Conservation (phyloP, 2,888 invertebrate species). For the Elegia similella region DNA sequence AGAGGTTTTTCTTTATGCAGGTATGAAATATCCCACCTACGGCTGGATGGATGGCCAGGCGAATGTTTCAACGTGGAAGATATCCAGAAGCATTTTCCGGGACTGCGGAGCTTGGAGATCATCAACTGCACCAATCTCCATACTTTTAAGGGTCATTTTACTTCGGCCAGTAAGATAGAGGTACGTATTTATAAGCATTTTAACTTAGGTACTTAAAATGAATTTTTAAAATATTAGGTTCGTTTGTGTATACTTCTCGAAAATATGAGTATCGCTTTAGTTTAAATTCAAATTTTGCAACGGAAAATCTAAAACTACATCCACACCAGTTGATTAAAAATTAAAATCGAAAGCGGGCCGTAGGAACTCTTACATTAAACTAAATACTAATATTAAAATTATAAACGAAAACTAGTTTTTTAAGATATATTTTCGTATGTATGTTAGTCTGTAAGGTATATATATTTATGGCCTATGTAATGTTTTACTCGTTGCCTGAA, state of each 20-base stretch:
- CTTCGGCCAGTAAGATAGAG: slow-evolving; percentile 55
- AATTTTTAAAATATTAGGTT: background rate
- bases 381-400: too few relatives aligned
- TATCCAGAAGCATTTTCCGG: slow-evolving; percentile 61
- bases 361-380: too few relatives aligned
- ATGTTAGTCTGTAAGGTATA: too few relatives aligned
- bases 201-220: background rate
- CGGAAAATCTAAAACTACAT: too few relatives aligned
- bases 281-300: too few relatives aligned
- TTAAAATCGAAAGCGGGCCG: too few relatives aligned
- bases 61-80: slow-evolving; percentile 56
- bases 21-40: slow-evolving; percentile 49
- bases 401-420: too few relatives aligned
- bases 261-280: too few relatives aligned
- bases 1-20: slow-evolving; percentile 43
- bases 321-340: too few relatives aligned
- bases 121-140: slow-evolving; percentile 55
- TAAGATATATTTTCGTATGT: too few relatives aligned
- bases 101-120: slow-evolving; percentile 49
- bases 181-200: slow-evolving; percentile 33
- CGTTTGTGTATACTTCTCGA: background rate
- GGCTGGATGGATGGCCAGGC: slow-evolving; percentile 61
- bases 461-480: too few relatives aligned
- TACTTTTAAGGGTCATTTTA: slow-evolving; percentile 60
- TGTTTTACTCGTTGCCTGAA: too few relatives aligned